Evolutionary conservation across 2,797 vertebrate species (phyloP), one percentile per base, ranked within the genome.

Genomic region (Petrocephalus schoutedeni): DNA sequence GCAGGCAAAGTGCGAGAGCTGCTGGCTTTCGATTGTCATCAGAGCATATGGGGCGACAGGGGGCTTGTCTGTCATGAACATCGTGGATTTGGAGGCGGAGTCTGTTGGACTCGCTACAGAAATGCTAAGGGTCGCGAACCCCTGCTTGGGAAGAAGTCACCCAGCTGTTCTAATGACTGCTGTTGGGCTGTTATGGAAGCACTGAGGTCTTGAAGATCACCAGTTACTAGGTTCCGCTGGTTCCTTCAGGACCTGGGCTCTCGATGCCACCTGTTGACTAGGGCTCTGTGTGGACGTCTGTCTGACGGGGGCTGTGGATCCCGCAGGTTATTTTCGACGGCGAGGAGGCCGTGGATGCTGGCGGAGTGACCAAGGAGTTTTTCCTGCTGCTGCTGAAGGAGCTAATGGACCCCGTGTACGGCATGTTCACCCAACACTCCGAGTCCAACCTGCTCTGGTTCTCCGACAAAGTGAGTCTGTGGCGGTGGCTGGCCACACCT

Each of bases 381-480:
- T 99, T 99, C 94, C 95, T 99, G 58, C 93, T 99, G 90, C 93
- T 99, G 82, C 92, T 99, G 8, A 99, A 98, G 94, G 98, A 99
- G 90, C 95, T 99, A 87, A 93, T 99, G 94, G 98, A 99, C 94
- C 98, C 98, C 0, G 96, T 98, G 80, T 99, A 99, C 10, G 98
- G 98, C 91, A 99, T 99, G 98, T 99, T 99, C 93, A 98, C 97
- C n/a, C 96, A 96, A 89, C 97, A 98, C 89, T 94, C 96, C 16
- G 97, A 99, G 82, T 99, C 98, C 87, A 97, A 98, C 93, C 95
- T 99, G 77, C 94, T 99, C 86, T 99, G 98, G 98, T 99, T 99
- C 94, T 99, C 98, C 87, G 98, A 99, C 92, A 99, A 96, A 92
- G 98, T 99, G 92, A 96, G 97, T 92, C 12, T 74, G 71, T 2